phyloP scores from a whole-genome alignment of 2,113 vertebrate species.

The Hyaena hyaena region DNA sequence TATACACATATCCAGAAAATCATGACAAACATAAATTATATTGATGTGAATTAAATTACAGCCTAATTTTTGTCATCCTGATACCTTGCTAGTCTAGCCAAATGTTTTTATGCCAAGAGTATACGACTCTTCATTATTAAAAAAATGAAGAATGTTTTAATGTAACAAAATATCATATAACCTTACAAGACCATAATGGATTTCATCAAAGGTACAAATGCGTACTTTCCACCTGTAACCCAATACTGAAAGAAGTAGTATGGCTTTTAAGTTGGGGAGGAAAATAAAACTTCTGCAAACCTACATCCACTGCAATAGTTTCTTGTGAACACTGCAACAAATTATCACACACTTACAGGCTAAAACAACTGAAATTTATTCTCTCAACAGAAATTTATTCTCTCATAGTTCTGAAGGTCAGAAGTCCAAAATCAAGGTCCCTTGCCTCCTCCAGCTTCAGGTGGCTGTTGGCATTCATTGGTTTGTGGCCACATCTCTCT shows the following conservation, averaged over 20 bases:
- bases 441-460: not conserved
- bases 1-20: not conserved
- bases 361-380: not conserved
- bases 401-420: no score
- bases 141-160: slow-evolving; percentile 9
- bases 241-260: not conserved
- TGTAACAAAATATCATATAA: not conserved
- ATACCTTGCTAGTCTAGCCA: not conserved
- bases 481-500: not conserved
- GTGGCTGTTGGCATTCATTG: not conserved
- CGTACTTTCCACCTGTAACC: not conserved
- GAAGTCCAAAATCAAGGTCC: not conserved
- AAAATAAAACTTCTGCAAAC: slow-evolving; percentile 33
- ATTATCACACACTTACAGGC: not conserved
- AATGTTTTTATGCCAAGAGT: not conserved
- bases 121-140: not conserved
- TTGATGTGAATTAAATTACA: not conserved
- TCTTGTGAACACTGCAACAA: not conserved
- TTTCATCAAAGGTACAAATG: not conserved
- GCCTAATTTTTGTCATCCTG: slow-evolving; percentile 10
- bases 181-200: not conserved
- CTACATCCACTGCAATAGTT: not conserved
- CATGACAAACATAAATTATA: not conserved
- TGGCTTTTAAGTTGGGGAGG: not conserved
- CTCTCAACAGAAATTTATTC: no score